Evolutionary conservation across 2,888 invertebrate species (phyloP).

Genomic region (Fragum fragum): DNA sequence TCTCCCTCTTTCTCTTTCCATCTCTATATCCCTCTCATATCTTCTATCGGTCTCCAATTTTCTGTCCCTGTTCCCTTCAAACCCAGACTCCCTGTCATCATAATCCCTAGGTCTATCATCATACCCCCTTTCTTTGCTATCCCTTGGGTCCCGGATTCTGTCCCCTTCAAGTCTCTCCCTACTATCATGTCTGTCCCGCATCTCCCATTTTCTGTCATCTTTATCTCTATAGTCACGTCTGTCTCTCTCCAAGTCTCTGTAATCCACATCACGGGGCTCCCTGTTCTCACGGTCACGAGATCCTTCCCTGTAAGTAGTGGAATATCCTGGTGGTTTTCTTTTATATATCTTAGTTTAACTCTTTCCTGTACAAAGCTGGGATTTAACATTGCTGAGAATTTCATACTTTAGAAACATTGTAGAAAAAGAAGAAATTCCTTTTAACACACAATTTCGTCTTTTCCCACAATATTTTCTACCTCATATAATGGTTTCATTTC

Average conservation of each 20-base stretch:
- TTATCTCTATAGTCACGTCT: slow-evolving; percentile 61
- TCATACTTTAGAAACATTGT: too few relatives aligned
- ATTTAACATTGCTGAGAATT: too few relatives aligned
- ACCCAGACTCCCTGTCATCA: slow-evolving; percentile 40
- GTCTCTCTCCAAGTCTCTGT: slow-evolving; percentile 45
- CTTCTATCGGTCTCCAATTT: slow-evolving; percentile 46
- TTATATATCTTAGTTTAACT: too few relatives aligned
- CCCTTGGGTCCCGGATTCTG: slow-evolving; percentile 48
- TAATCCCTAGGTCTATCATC: slow-evolving; percentile 49
- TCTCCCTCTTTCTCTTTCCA: slow-evolving; percentile 46
- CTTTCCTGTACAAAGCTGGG: too few relatives aligned
- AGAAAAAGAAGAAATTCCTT: too few relatives aligned
- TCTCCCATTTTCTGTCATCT: slow-evolving; percentile 55
- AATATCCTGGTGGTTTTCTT: too few relatives aligned
- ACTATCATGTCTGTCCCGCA: slow-evolving; percentile 41
- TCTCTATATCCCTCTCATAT: slow-evolving; percentile 50
- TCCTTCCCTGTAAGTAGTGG: slow-evolving; percentile 44
- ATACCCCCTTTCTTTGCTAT: slow-evolving; percentile 61
- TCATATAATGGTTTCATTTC: too few relatives aligned
- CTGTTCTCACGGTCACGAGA: slow-evolving; percentile 69
- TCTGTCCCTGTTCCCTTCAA: slow-evolving; percentile 53
- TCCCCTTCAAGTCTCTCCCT: slow-evolving; percentile 52
- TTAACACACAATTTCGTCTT: too few relatives aligned
- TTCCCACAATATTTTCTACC: too few relatives aligned
- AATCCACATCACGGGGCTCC: slow-evolving; percentile 28